phyloP scores from a whole-genome alignment of 2,888 invertebrate genomes.

The Isoperla grammatica region DNA sequence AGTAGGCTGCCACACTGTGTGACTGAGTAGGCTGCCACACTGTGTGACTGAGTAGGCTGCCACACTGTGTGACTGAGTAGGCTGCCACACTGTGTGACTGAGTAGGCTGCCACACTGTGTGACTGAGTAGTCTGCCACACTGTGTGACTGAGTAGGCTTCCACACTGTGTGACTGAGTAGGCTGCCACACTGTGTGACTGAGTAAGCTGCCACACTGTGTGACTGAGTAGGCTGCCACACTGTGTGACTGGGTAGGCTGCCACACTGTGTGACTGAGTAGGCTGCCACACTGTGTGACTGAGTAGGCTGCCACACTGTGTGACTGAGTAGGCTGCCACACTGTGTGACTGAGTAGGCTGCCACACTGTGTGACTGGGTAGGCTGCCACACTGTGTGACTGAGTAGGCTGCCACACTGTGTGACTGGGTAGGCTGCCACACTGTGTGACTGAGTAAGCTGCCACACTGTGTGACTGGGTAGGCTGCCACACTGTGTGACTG shows the following conservation, averaged over 20 bases:
- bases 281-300: too few species aligned
- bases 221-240: too few species aligned
- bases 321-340: too few species aligned
- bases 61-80: background rate
- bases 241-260: constrained; percentile 14
- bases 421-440: too few species aligned
- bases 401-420: constrained; percentile 12
- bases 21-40: too few species aligned
- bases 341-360: constrained; percentile 14
- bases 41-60: constrained; percentile 14
- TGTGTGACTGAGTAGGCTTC: constrained; percentile 15
- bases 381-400: too few species aligned
- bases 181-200: too few species aligned
- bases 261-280: background rate
- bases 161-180: background rate
- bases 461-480: background rate
- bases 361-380: background rate
- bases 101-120: constrained; percentile 12
- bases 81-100: too few species aligned
- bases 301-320: constrained; percentile 12
- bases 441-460: constrained; percentile 13
- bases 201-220: constrained; percentile 11
- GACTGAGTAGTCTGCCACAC: too few species aligned
- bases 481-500: too few species aligned
- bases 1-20: constrained; percentile 12